Percentiles rank a stretch among this genome's conserved stretches.
phyloP scores from a whole-genome alignment of 2,113 vertebrate genomes.

The human (Homo sapiens) region GRCh38 chr18:10165001-10165500 shows the following conservation, averaged over 20 bases:
- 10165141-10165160: conserved; percentile 49
- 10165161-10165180: background rate
- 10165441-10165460: background rate
- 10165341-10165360: background rate
- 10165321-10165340: background rate
- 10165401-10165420: background rate
- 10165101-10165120: background rate
- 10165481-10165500: background rate
- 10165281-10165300: background rate
- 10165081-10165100: background rate
- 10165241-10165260: background rate
- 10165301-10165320: background rate
- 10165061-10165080: conserved; percentile 27
- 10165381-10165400: background rate
- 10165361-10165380: background rate
- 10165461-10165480: background rate
- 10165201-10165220: background rate
- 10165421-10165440: background rate
- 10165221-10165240: background rate
- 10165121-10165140: conserved; percentile 58
- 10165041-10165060: background rate
- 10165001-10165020: background rate
- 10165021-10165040: background rate
- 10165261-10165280: background rate
- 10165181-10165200: background rate